Conservation (phyloP, 2,797 vertebrate genomes). For the Lithobates pipiens region DNA sequence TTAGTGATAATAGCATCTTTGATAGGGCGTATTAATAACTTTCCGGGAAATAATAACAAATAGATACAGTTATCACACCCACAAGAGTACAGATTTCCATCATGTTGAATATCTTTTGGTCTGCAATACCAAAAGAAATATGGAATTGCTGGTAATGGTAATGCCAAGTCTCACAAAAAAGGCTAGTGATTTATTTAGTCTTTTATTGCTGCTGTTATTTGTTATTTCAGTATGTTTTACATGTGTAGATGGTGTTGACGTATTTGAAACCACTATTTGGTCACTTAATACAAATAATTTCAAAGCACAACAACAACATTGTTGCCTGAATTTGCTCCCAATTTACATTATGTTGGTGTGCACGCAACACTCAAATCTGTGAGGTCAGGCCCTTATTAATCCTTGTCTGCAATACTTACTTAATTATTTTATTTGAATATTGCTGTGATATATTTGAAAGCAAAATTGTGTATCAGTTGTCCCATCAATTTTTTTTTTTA, state of each 20-base stretch:
- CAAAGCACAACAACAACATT: not conserved
- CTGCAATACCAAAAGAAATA: no score
- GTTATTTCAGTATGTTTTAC: constrained; percentile 9
- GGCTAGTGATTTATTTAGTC: not conserved
- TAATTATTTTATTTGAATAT: not conserved
- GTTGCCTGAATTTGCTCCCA: constrained; percentile 13
- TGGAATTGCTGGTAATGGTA: no score
- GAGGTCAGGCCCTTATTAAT: not conserved
- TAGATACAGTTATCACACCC: no score
- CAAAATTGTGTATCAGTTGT: not conserved
- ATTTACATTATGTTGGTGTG: constrained; percentile 16
- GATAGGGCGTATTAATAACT: no score
- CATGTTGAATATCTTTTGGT: no score
- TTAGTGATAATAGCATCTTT: no score
- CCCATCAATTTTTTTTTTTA: not conserved
- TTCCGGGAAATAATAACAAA: no score
- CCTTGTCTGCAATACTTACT: not conserved
- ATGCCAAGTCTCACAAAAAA: no score
- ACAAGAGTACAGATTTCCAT: no score
- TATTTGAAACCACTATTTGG: constrained; percentile 6
- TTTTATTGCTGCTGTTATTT: not conserved
- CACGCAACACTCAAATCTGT: not conserved
- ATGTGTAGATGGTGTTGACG: not conserved
- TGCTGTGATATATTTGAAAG: not conserved
- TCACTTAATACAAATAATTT: constrained; percentile 24